phyloP scores from a whole-genome alignment of 2,888 invertebrate species.

The Ariolimax columbianus region DNA sequence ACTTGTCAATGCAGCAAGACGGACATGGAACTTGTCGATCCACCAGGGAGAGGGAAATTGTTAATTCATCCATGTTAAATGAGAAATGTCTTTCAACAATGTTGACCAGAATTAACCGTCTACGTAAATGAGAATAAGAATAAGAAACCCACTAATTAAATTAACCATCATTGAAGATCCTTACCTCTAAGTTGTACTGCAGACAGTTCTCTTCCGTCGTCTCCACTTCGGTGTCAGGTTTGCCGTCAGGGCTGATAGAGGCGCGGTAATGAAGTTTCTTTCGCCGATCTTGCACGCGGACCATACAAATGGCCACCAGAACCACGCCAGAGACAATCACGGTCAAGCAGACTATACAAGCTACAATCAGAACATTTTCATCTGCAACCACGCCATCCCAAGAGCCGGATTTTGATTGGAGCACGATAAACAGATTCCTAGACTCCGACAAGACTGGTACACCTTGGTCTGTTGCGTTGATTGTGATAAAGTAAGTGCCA shows the following conservation, averaged over 20 bases:
- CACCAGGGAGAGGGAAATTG: too few relatives aligned
- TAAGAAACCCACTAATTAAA: background rate
- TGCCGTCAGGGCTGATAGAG: background rate
- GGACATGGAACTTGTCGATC: too few relatives aligned
- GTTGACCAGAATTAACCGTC: too few relatives aligned
- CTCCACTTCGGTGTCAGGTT: background rate
- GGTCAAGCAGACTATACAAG: conserved; percentile 54
- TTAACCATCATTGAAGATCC: background rate
- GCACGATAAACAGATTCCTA: conserved; percentile 26
- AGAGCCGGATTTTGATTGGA: conserved; percentile 16
- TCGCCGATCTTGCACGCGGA: conserved; percentile 53
- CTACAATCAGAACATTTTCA: conserved; percentile 55
- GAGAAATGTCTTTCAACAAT: too few relatives aligned
- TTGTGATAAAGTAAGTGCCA: conserved; percentile 41
- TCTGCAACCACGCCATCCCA: conserved; percentile 36
- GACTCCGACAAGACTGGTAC: conserved; percentile 11
- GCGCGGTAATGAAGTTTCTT: conserved; percentile 41
- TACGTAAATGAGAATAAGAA: too few relatives aligned
- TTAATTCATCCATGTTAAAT: too few relatives aligned
- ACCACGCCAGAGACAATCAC: conserved; percentile 54
- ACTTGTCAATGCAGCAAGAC: too few relatives aligned
- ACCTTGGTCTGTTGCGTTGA: conserved; percentile 53
- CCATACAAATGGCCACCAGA: conserved; percentile 52
- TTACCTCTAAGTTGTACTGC: conserved; percentile 35
- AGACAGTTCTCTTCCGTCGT: background rate